Base-by-base conservation (phyloP, 2,113 vertebrate species). In the Epinephelus lanceolatus region DNA sequence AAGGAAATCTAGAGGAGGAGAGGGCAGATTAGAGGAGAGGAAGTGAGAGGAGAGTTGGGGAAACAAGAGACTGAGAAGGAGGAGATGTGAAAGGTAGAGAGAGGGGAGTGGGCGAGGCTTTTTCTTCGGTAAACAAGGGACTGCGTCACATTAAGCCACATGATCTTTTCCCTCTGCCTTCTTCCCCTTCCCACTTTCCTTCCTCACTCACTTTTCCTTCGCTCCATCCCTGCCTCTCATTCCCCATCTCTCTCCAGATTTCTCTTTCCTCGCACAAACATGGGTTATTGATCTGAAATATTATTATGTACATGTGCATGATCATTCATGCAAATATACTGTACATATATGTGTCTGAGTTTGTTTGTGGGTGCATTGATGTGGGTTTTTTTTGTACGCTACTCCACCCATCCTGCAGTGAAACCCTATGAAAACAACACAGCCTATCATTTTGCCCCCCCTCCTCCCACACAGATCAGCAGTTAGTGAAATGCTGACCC, bases 401-500 rank as follows among this genome's bases (percentile, higher is more conserved):
- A 74, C 87, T 90, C 85, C 88, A 89, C 88, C 83, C 88, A 84
- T 83, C 79, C 84, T 94, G 92, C 93, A 86, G 91, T 69, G 83
- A 90, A 92, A 88, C 84, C 81, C 60, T 86, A 83, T 89, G 78
- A 90, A 92, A 91, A 93, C 86, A 91, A 91, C 89, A 80, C 77
- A 72, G 86, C 90, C 82, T 85, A 91, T 88, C 78, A 89, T 86
- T 87, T 82, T 85, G 74, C 63, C 45, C 47, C 25, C 55, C 53
- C 40, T 71, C 63, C 74, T 74, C 84, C 87, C 65, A 93, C 89
- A 91, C 89, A 89, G 78, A 93, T 92, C 91, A 94, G 92, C 92
- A 93, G 88, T 93, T 89, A 91, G 88, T 87, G 87, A 93, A 95
- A 92, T 88, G 93, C 92, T 94, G 91, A 94, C 91, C 93, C 88